Evolutionary conservation across 2,797 vertebrate species (phyloP).

Genomic region (Lutjanus campechanus): DNA sequence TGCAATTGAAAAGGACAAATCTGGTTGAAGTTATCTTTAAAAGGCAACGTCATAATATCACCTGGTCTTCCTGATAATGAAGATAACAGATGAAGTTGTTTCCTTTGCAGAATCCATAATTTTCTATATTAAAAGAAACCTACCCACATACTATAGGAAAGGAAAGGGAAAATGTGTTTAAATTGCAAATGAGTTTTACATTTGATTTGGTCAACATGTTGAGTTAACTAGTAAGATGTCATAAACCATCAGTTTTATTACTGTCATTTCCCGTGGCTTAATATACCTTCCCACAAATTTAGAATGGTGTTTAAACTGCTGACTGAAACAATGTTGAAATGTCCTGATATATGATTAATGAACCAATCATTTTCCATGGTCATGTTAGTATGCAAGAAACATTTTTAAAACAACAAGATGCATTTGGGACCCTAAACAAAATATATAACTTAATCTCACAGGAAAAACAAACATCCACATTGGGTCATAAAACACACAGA

Average conservation of each 20-base stretch:
- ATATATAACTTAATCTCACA: not conserved
- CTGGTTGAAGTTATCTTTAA: conserved; percentile 11
- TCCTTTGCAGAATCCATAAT: not conserved
- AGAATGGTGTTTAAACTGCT: not conserved
- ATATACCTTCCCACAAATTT: not conserved
- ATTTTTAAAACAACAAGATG: not conserved
- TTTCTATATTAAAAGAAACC: not conserved
- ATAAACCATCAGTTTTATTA: not conserved
- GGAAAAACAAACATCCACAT: not conserved
- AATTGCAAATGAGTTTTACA: not conserved
- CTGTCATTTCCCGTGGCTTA: not conserved
- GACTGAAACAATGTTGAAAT: not conserved
- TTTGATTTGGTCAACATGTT: not conserved
- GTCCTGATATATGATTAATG: not conserved
- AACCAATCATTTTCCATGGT: not conserved
- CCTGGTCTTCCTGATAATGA: not conserved
- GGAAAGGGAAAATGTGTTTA: not conserved
- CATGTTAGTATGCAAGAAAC: not conserved
- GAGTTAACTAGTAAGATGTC: not conserved
- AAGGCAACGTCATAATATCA: not conserved
- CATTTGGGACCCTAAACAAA: not conserved
- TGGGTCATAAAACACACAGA: not conserved
- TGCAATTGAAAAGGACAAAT: conserved; percentile 67
- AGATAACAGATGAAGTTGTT: not conserved
- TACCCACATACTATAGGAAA: not conserved